A percentile compares a stretch with the other conserved stretches of the same genome.
Conservation (phyloP, 2,113 vertebrate genomes). For the Callopanchax toddi region DNA sequence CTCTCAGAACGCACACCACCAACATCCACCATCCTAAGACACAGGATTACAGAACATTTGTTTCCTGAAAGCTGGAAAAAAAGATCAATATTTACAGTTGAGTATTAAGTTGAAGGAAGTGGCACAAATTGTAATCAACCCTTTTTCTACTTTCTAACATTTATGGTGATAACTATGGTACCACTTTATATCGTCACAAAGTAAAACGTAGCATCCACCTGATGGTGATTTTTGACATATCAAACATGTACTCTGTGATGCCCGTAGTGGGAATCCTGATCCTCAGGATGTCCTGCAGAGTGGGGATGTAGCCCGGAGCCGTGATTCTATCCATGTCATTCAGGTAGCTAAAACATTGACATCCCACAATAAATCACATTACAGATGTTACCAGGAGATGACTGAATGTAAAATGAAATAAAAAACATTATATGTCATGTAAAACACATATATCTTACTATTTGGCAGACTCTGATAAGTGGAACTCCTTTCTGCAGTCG, state of each 20-base stretch:
- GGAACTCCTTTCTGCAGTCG: constrained; percentile 80
- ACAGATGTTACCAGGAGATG: too few relatives aligned
- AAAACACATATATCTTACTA: constrained; percentile 74
- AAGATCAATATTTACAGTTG: too few relatives aligned
- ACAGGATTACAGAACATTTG: not conserved
- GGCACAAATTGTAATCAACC: too few relatives aligned
- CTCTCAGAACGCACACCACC: constrained; percentile 90
- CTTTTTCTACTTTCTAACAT: too few relatives aligned
- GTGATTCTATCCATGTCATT: constrained; percentile 81
- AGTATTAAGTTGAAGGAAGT: too few relatives aligned
- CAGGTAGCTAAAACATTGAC: constrained; percentile 80
- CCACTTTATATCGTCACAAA: too few relatives aligned
- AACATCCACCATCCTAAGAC: constrained; percentile 89
- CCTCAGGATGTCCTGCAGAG: constrained; percentile 83
- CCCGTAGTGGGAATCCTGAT: constrained; percentile 84
- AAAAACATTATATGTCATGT: too few relatives aligned
- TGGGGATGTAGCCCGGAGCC: constrained; percentile 74
- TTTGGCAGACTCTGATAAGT: constrained; percentile 86
- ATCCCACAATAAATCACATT: not conserved
- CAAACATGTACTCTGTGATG: constrained; percentile 86
- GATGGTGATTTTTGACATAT: constrained; percentile 82
- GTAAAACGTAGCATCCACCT: constrained; percentile 73
- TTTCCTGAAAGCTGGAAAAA: too few relatives aligned
- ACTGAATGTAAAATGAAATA: too few relatives aligned
- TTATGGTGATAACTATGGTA: too few relatives aligned